Evolutionary conservation across 1,140 invertebrate species (phyloP).

Genomic region (Drosophila simulans): DNA sequence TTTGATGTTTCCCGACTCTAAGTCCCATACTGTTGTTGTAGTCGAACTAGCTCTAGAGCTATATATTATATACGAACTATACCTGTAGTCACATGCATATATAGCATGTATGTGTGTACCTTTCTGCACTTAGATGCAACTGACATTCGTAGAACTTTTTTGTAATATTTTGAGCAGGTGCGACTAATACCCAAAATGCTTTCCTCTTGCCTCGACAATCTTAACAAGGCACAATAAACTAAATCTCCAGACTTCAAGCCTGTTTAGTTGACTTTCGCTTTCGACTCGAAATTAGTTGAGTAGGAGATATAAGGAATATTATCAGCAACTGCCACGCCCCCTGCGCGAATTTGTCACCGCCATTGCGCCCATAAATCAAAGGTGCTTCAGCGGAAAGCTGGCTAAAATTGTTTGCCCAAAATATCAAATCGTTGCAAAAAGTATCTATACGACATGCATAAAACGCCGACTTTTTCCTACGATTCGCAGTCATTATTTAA

Average conservation of each 20-base stretch:
- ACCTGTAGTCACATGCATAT: conserved; percentile 35
- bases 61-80: conserved; percentile 27
- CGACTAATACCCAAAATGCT: conserved; percentile 6
- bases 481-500: conserved; percentile 78
- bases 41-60: conserved; percentile 37
- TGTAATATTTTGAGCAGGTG: not conserved
- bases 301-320: conserved; percentile 20
- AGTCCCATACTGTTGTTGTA: conserved; percentile 61
- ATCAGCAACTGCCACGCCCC: conserved; percentile 49
- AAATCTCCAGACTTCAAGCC: conserved; percentile 6
- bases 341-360: conserved; percentile 26
- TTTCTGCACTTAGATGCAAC: conserved; percentile 17
- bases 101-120: not conserved
- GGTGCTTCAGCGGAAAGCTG: conserved; percentile 47
- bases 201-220: conserved; percentile 61
- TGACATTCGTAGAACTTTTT: conserved; percentile 35
- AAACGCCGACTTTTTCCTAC: conserved; percentile 44
- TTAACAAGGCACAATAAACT: conserved; percentile 35
- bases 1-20: conserved; percentile 51
- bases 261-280: conserved; percentile 43
- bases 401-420: conserved; percentile 54
- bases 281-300: conserved; percentile 24
- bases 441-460: conserved; percentile 34
- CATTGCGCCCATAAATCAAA: conserved; percentile 44
- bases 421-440: conserved; percentile 55